phyloP scores from a whole-genome alignment of 2,888 invertebrate genomes.

The Xestia c-nigrum region DNA sequence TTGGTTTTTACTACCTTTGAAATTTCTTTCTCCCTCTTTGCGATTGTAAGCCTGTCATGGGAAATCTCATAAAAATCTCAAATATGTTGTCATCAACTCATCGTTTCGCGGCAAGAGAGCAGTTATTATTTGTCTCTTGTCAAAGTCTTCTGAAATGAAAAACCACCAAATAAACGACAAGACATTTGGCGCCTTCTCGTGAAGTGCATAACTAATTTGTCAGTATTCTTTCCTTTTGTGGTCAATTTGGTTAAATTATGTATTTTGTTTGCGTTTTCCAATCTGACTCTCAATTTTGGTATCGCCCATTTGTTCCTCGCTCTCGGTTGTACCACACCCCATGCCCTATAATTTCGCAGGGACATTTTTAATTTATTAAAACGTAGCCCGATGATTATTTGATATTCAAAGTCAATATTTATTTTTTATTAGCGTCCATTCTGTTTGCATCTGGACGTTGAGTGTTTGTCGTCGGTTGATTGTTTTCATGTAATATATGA shows the following conservation, averaged over 20 bases:
- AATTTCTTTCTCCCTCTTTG: background rate
- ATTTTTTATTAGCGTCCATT: constrained; percentile 81
- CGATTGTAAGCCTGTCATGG: background rate
- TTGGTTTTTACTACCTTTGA: background rate
- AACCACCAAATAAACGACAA: background rate
- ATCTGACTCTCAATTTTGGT: background rate
- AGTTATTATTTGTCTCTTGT: background rate
- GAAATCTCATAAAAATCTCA: background rate
- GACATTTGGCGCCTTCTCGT: background rate
- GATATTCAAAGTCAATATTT: constrained; percentile 84
- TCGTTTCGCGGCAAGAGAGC: background rate
- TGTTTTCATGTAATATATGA: constrained; percentile 42
- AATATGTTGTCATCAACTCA: background rate
- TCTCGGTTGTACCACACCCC: constrained; percentile 65
- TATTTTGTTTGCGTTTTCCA: background rate
- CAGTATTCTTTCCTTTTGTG: background rate
- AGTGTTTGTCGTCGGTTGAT: constrained; percentile 39
- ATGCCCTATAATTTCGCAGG: constrained; percentile 74
- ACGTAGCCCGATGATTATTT: constrained; percentile 80
- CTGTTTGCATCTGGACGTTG: constrained; percentile 65
- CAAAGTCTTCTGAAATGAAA: background rate
- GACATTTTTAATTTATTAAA: constrained; percentile 88
- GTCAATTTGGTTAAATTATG: background rate
- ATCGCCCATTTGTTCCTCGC: constrained; percentile 12
- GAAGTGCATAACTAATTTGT: background rate